Conservation (phyloP, 2,797 vertebrate species). For the Sphenopsis melanotis region DNA sequence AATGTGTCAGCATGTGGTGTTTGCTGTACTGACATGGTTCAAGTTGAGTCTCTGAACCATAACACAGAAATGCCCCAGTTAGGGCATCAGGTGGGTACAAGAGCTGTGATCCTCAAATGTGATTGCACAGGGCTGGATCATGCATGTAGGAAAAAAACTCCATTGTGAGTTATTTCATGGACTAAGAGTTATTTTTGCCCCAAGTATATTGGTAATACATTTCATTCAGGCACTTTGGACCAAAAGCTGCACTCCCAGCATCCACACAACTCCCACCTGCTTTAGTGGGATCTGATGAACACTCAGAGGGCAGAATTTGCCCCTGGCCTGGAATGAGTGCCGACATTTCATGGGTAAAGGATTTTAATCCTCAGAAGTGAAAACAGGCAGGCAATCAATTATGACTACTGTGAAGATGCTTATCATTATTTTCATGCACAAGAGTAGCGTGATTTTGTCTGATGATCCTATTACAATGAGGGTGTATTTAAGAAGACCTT, state of each 20-base stretch:
- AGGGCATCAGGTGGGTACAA: constrained; percentile 2
- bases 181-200: neutral
- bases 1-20: neutral
- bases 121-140: constrained; percentile 31
- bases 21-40: neutral
- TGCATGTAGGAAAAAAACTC: neutral
- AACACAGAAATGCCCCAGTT: constrained; percentile 47
- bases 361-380: constrained; percentile 1
- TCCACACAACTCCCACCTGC: constrained; percentile 10
- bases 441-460: neutral
- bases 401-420: constrained; percentile 35
- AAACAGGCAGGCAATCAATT: constrained; percentile 55
- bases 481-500: neutral
- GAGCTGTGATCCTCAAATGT: constrained; percentile 9
- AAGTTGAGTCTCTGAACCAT: neutral
- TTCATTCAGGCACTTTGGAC: neutral
- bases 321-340: constrained; percentile 46
- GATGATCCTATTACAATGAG: neutral
- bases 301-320: constrained; percentile 25
- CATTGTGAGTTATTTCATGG: neutral
- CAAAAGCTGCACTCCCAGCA: constrained; percentile 7
- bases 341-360: neutral
- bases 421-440: constrained; percentile 46
- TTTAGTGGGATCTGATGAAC: constrained; percentile 14
- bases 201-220: neutral